Evolutionary conservation across 2,797 vertebrate species (phyloP), one percentile per base, ranked within the genome.

Genomic region (Hirundo rustica): DNA sequence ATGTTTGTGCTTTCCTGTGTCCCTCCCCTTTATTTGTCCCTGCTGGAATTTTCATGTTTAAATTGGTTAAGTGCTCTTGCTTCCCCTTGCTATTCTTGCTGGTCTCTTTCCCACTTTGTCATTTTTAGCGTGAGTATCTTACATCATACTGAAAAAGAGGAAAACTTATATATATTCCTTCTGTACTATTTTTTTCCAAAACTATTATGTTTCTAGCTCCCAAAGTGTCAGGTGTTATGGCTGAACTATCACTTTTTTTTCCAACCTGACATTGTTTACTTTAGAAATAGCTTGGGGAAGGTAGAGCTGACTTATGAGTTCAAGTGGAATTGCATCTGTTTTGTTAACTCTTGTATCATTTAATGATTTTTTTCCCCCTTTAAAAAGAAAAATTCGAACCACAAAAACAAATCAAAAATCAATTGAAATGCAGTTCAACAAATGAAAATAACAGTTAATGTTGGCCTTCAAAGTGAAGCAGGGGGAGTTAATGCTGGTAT

Each of bases 381-480:
- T 5, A 38, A 44, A 82, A 78, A 20, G 2, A 11, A 53, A 72
- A 67, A 38, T 53, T 34, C 19, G 34, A 62, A 48, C 22, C 7
- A 27, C 3, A 58, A 55, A 55, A 80, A 18, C 11, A 47, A 53
- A 32, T 53, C 10, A n/a, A 70, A 75, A 80, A 61, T 75, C 65
- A 92, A 68, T 92, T 78, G 32, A 91, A 88, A 92, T 64, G 45
- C 60, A 76, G 54, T 71, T 92, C 80, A 88, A 40, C 66, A 89
- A 93, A 92, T 87, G 62, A 85, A 92, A 94, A 91, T 86, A 94
- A 93, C 77, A 88, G 92, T 96, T 95, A 81, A 67, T 77, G 55
- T 85, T 88, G 85, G 64, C 61, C 85, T 97, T 94, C 74, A 65
- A 36, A 96, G 54, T 48, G 68, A 80, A 93, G 78, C 50, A 82